Evolutionary conservation across 1,140 invertebrate genomes (phyloP), one percentile per base, ranked within the genome.

Genomic region (Callitettix versicolor): DNA sequence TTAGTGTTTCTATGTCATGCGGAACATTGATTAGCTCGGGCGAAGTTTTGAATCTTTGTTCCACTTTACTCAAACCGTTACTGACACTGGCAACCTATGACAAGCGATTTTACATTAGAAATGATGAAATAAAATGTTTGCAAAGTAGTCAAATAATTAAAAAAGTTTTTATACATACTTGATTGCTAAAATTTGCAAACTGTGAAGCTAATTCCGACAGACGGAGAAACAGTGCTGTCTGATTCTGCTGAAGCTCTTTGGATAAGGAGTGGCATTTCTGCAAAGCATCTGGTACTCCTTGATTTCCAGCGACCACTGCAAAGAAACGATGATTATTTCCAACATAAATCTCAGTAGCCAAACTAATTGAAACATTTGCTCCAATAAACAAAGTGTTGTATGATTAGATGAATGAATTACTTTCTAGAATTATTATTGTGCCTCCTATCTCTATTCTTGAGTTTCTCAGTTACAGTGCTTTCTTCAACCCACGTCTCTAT

Each of bases 181-280:
- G 72, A 24, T 63, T 41, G 6, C 70, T 75, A 57, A 76, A 74
- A 64, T 75, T 76, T 38, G 64, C 68, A 41, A 77, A 65, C 55
- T 74, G 70, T 20, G 59, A 47, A 20, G 72, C 69, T 24, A 78
- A 63, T 54, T 68, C 65, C 0, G 68, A 66, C 4, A 84, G 64
- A 55, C 76, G 70, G 30, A 65, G 67, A 59, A 73, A 75, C 38
- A 84, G 68, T 33, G 71, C 67, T 12, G 74, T 80, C 42, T 80
- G 77, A 63, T 84, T 82, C 36, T 75, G 72, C 42, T 76, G 75
- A 3, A 83, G 68, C 52, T 81, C 76, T 63, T 74, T 78, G 17
- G 79, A 76, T 2, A 78, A 64, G 1, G 78, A 78, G 64, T 82
- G 79, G 60, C 77, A 83, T 61, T 79, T 73, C 64, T 82, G 80